Percentiles rank a stretch among this genome's conserved stretches.
Conservation (phyloP, 2,797 vertebrate genomes). For the Phoebastria nigripes region DNA sequence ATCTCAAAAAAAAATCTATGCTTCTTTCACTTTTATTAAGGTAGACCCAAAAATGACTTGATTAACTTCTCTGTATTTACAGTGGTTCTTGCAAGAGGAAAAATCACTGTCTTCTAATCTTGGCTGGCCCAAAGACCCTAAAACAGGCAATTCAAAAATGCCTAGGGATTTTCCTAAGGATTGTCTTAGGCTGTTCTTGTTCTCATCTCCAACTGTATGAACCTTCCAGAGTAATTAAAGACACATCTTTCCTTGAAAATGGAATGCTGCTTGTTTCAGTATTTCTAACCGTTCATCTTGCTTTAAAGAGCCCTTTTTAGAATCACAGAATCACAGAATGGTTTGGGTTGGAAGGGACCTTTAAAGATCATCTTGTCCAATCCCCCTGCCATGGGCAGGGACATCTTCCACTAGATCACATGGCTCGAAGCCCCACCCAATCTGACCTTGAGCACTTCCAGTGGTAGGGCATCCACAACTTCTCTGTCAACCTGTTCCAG, state of each 20-base stretch:
- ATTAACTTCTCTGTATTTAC: not conserved
- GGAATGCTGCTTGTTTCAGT: not conserved
- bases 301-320: not conserved
- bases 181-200: not conserved
- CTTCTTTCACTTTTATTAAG: not conserved
- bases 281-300: not conserved
- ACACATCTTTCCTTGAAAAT: not conserved
- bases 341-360: not conserved
- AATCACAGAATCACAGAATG: not conserved
- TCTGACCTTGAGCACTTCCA: not conserved
- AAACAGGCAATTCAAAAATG: not conserved
- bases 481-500: not conserved
- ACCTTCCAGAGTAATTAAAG: not conserved
- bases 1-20: not conserved
- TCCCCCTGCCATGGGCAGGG: rapidly evolving
- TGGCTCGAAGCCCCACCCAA: not conserved
- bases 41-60: not conserved
- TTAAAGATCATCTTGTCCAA: not conserved
- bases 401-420: rapidly evolving
- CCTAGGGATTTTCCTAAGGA: not conserved
- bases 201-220: not conserved
- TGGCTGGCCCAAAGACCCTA: not conserved
- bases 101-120: not conserved
- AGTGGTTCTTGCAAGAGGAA: not conserved
- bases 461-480: rapidly evolving